Evolutionary conservation across 2,888 invertebrate genomes (phyloP), one percentile per base, ranked within the genome.

Genomic region (Lissocephala sabroskyi): DNA sequence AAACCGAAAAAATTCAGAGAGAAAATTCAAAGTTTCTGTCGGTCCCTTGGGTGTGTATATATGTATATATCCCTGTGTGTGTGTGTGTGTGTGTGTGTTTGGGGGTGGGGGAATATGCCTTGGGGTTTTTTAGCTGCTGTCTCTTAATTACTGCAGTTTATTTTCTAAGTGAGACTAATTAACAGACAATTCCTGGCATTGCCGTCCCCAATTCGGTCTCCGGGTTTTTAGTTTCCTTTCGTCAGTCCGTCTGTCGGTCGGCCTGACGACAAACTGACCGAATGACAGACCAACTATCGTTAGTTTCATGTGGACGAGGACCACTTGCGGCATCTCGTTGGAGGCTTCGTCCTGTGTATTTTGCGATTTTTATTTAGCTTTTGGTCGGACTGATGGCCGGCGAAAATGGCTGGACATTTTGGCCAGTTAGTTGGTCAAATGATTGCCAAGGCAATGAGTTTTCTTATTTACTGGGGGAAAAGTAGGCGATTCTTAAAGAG

Each of bases 131-230:
- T 54, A 47, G 42, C 64, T 55, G 73, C 61, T 32, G 41, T 47
- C 73, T 67, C 81, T 81, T 82, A 82, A 82, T 83, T 83, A 81
- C 83, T 82, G 80, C 82, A 80, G 82, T 81, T 82, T 82, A 82
- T 82, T 82, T 82, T 81, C 82, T 81, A 82, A 83, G 83, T 82
- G 82, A 80, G 81, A 83, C 82, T 82, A 82, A 83, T 82, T 83
- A 82, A 80, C 80, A 78, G 80, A 64, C 74, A 66, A 79, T 80
- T 79, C 75, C 52, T 59, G 59, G 71, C 70, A 70, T 68, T 73
- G 70, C 66, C 71, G 60, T n/a, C n/a, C 65, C 60, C 60, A 74
- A 47, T 41, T 53, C 49, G 42, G 40, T 41, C 42, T 48, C 23
- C 13, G 33, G 26, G 14, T 23, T 35, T 41, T 23, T 46, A 11